Evolutionary conservation across 2,888 invertebrate genomes (phyloP), one percentile per base, ranked within the genome.

Genomic region (Diaprepes abbreviatus): DNA sequence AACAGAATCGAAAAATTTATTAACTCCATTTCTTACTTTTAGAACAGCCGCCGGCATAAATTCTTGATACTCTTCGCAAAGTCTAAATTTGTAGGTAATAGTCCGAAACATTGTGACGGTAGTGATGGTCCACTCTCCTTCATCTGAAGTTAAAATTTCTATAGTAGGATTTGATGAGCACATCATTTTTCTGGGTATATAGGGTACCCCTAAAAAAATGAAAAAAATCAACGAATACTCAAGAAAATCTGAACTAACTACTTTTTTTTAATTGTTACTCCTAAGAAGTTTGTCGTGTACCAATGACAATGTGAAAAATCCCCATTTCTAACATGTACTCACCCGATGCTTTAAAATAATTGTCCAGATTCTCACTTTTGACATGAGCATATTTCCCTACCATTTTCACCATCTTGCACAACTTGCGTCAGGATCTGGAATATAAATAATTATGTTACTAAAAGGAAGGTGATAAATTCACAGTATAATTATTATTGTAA

Each of bases 101-200:
- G 88, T 89, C 72, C 88, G 85, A 50, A 91, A 74, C 54, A 89
- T 75, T 0, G 90, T 89, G 16, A 85, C 82, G 60, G 85, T 88
- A 73, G 87, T 88, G 21, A 91, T 87, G 0, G 84, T 86, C 88
- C 89, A 90, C 50, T 82, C 82, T 2, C 88, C 88, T 58, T 85
- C 86, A 43, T 89, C 87, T 45, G 82, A 75, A 62, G 85, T 74
- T 7, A 58, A 50, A 14, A 91, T 88, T 81, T 89, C 88, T 84
- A 91, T 83, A 2, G 85, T 78, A 3, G 91, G 91, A 66, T 87
- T 89, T 38, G 89, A 86, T 78, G 87, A 82, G 16, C 84, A 77
- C 88, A 91, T 89, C 88, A 91, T 88, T 84, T 89, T 90, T 70
- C 91, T 85, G 0, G 88, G 87, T 79, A 91, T 84, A 73, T 85